Base-by-base conservation (phyloP, 1,140 invertebrate genomes). In the Cotesia glomerata region DNA sequence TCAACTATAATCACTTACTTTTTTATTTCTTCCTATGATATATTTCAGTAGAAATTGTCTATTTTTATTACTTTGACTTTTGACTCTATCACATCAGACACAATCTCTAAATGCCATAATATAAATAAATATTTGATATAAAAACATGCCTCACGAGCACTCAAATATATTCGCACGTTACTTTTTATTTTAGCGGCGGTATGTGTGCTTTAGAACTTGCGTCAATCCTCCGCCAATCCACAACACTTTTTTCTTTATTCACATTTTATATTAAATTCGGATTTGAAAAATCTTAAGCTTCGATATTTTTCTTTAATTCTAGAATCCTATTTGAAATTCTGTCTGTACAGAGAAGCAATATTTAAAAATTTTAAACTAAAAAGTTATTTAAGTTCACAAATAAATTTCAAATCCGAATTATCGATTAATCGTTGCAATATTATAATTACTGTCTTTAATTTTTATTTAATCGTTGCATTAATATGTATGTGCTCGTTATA, bases 401-500 rank as follows among this genome's bases (percentile, higher is more conserved):
- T 9, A 9, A 7, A 45, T 45, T 45, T 7, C 39, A 45, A 45
- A 45, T 45, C 39, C 39, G 39, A 45, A n/a, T 54, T 54, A 54
- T 54, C 5, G 5, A 54, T 54, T 54, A 49, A 13, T 54, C 52
- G 14, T 54, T 54, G 13, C 5, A 54, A 54, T 54, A 14, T 54
- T 54, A 54, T 14, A 54, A 54, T 54, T 16, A 54, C 7, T 54
- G n/a, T 54, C 52, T 14, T 16, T 54, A 16, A 14, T 16, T 54
- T 54, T 54, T 54, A n/a, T 14, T 16, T 14, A 54, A 13, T 39
- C 14, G 63, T 70, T 77, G 74, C 79, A 77, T 76, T 76, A 61
- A 75, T 70, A 71, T 81, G 61, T 78, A 77, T 69, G 76, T 79
- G 76, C 76, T 75, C 79, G 75, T 77, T 64, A 59, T 78, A 79